These are phyloP conservation scores for Tipula lateralis DNA, from an alignment of 2,888 invertebrate species.

Conservation along the genomic window DNA sequence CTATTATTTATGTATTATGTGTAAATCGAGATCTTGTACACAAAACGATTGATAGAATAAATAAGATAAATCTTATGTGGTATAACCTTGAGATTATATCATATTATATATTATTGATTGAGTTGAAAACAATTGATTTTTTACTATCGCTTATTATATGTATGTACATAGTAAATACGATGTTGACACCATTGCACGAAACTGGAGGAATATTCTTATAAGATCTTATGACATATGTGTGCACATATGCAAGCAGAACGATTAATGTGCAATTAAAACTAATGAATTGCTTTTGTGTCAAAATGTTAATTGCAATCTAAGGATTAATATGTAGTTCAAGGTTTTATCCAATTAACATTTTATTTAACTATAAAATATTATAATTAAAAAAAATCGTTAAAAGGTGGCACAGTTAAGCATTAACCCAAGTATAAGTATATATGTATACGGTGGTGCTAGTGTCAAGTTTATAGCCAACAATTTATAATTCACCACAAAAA, in stretches of 20 bases:
- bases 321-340: neutral
- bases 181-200: neutral
- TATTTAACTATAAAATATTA: too few species aligned
- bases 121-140: neutral
- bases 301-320: neutral
- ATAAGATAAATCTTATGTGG: constrained; percentile 1
- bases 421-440: neutral
- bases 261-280: neutral
- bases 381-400: neutral
- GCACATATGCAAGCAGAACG: neutral
- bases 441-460: neutral
- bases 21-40: neutral
- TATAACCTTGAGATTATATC: constrained; percentile 12
- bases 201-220: neutral
- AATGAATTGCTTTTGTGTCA: neutral
- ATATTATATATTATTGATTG: neutral
- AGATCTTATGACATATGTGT: neutral
- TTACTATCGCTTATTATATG: neutral
- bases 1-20: neutral
- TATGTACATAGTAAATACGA: neutral
- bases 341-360: neutral
- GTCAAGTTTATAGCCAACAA: neutral
- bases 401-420: neutral
- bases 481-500: neutral
- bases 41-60: constrained; percentile 11